A percentile compares a stretch with the other conserved stretches of the same genome.
Evolutionary conservation across 2,888 invertebrate genomes (phyloP).

Genomic region (Brachylomia viminalis): DNA sequence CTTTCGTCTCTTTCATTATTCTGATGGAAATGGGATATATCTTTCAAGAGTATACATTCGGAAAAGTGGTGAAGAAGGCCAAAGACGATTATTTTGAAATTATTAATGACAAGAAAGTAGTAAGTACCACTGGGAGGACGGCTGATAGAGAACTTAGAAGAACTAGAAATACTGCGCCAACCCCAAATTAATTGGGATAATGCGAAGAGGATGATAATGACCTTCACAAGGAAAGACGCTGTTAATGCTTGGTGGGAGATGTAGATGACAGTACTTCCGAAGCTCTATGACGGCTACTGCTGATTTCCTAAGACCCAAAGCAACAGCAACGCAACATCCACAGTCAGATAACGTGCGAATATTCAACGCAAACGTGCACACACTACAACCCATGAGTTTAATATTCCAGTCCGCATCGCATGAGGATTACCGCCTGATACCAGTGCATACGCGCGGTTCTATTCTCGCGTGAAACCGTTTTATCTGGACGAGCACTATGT

Average conservation of each 20-base stretch:
- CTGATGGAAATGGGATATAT: not conserved
- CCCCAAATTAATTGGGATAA: not conserved
- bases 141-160: too few relatives aligned
- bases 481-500: constrained; percentile 49
- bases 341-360: constrained; percentile 14
- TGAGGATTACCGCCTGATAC: constrained; percentile 50
- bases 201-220: not conserved
- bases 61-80: not conserved
- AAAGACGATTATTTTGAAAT: not conserved
- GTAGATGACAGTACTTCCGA: not conserved
- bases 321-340: not conserved
- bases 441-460: constrained; percentile 46
- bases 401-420: constrained; percentile 46
- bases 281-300: not conserved
- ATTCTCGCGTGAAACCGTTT: constrained; percentile 55
- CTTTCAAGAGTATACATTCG: not conserved
- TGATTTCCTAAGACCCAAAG: not conserved
- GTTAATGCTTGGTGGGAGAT: not conserved
- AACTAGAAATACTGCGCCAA: not conserved
- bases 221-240: not conserved
- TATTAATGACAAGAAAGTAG: not conserved
- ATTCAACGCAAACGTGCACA: constrained; percentile 15
- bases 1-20: not conserved
- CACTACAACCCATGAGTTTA: constrained; percentile 33
- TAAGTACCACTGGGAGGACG: not conserved